These are phyloP conservation scores for Galendromus occidentalis DNA, from an alignment of 1,140 invertebrate genomes.

Conservation along the genomic window DNA sequence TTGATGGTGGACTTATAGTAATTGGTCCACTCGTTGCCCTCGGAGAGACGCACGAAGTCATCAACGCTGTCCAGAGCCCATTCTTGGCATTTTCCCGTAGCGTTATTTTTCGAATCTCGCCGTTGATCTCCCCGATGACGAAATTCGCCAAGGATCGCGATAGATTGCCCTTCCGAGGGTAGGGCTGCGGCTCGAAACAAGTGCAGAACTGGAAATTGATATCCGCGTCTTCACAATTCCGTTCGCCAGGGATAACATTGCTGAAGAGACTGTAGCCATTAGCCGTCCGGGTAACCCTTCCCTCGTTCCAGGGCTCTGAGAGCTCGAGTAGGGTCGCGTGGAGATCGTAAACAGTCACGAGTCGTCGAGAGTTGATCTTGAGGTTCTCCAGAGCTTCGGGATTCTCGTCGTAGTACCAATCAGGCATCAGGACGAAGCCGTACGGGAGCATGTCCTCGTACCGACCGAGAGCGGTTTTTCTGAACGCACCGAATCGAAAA, in stretches of 20 bases:
- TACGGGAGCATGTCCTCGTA: constrained; percentile 3
- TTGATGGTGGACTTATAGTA: neutral
- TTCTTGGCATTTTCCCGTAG: neutral
- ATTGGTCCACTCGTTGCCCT: neutral
- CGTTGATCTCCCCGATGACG: neutral
- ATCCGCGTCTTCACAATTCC: neutral
- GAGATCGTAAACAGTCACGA: neutral
- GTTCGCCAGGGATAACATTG: neutral
- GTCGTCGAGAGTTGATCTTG: neutral
- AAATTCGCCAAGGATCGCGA: neutral
- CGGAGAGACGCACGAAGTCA: neutral
- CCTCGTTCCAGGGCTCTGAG: neutral
- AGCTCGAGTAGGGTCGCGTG: constrained; percentile 5
- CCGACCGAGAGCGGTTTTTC: neutral
- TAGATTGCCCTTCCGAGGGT: neutral
- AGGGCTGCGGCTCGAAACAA: neutral
- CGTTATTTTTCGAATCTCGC: neutral
- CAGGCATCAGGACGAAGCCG: neutral
- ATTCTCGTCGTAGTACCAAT: neutral
- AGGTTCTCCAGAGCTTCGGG: neutral
- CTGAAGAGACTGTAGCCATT: constrained; percentile 4
- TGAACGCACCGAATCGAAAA: neutral
- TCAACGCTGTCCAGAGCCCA: neutral
- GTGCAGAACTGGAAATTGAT: neutral
- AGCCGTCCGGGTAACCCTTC: neutral